Conservation (phyloP, 2,113 vertebrate genomes). For the Menura novaehollandiae region DNA sequence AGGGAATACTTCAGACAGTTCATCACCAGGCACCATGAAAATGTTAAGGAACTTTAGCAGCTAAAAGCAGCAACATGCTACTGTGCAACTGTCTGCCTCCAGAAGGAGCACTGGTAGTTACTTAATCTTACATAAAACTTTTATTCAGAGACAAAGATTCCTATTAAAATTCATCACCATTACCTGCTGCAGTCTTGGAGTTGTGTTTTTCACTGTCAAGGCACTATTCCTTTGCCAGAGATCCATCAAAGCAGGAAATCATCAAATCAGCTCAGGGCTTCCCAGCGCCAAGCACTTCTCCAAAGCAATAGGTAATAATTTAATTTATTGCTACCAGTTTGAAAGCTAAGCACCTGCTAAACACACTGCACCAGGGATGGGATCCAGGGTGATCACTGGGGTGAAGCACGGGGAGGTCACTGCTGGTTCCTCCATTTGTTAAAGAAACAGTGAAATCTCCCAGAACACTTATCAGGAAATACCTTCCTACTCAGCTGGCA, state of each 20-base stretch:
- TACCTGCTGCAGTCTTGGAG: conserved; percentile 49
- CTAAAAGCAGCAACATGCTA: background rate
- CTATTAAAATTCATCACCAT: conserved; percentile 65
- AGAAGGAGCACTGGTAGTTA: background rate
- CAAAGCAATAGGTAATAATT: background rate
- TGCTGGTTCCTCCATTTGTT: background rate
- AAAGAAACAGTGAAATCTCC: background rate
- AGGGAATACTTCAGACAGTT: background rate
- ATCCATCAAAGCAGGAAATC: conserved; percentile 45
- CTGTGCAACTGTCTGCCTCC: background rate
- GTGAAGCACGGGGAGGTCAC: background rate
- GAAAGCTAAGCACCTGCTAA: background rate
- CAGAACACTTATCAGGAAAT: background rate
- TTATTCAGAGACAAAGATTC: conserved; percentile 38
- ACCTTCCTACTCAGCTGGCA: background rate
- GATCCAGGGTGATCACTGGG: background rate
- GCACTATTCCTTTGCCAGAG: conserved; percentile 10
- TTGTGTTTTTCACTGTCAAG: conserved; percentile 39
- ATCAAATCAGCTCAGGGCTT: background rate
- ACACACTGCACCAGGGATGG: background rate
- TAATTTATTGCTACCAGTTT: background rate
- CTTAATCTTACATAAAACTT: conserved; percentile 28
- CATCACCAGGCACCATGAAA: background rate
- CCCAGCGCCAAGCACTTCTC: background rate
- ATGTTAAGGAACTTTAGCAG: background rate